Conservation (phyloP, 2,113 vertebrate species). For the Amia ocellicauda region DNA sequence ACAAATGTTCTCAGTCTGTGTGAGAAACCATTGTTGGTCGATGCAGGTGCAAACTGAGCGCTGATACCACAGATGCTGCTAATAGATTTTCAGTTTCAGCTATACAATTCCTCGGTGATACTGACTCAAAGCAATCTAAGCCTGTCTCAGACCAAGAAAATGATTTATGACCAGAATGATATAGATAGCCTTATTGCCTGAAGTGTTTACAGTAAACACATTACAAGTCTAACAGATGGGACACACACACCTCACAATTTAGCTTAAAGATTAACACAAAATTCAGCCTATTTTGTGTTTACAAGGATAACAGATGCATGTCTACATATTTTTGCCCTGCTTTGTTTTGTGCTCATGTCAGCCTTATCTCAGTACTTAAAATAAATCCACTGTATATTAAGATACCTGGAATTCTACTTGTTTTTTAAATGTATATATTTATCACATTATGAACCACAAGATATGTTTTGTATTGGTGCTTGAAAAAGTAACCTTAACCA, state of each 20-base stretch:
- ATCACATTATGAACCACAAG: no score
- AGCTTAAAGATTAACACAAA: neutral
- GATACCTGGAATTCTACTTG: no score
- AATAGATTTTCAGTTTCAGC: neutral
- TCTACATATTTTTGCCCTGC: neutral
- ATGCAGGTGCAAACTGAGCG: neutral
- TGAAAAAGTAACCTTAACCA: no score
- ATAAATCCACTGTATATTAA: no score
- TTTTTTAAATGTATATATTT: no score
- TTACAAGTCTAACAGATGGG: constrained; percentile 1
- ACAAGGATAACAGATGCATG: no score
- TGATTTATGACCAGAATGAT: constrained; percentile 10
- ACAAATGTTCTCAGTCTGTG: no score
- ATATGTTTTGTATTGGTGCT: no score
- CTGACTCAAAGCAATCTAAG: neutral
- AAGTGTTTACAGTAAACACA: constrained; percentile 13
- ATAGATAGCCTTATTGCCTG: neutral
- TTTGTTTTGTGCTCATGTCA: no score
- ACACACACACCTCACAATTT: neutral
- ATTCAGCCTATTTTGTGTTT: neutral
- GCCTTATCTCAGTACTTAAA: no score
- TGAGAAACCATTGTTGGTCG: no score
- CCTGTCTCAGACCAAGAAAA: neutral
- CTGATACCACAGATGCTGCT: neutral
- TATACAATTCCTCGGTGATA: neutral